Percentiles rank a stretch among this genome's conserved stretches.
Evolutionary conservation across 2,888 invertebrate species (phyloP).

Genomic region (Phlogophora meticulosa): DNA sequence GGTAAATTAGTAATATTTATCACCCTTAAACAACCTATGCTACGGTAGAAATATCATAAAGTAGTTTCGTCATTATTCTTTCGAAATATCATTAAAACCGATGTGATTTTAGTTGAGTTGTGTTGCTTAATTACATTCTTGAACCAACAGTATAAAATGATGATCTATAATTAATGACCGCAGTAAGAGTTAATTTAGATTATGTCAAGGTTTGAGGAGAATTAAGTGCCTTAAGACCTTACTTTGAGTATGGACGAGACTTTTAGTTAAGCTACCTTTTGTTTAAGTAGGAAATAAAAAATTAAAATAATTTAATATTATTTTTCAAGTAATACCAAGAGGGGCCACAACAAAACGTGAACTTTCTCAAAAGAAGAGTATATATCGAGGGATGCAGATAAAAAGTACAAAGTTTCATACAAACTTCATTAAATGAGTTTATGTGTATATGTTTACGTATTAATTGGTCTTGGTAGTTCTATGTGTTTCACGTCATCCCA

Average conservation of each 20-base stretch:
- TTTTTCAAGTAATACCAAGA: constrained; percentile 89
- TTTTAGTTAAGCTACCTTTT: constrained; percentile 15
- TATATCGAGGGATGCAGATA: constrained; percentile 77
- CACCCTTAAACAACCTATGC: constrained; percentile 26
- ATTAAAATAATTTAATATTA: constrained; percentile 77
- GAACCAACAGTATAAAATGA: background rate
- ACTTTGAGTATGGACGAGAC: background rate
- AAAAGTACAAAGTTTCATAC: constrained; percentile 78
- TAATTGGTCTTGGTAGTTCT: constrained; percentile 87
- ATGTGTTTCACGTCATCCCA: constrained; percentile 86
- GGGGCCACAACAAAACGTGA: constrained; percentile 86
- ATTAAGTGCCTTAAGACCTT: constrained; percentile 21
- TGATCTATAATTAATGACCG: background rate
- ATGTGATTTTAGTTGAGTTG: constrained; percentile 1
- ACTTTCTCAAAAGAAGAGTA: constrained; percentile 77
- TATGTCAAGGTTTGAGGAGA: constrained; percentile 2
- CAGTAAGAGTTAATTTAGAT: background rate
- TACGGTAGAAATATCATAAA: constrained; percentile 39
- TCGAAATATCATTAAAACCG: constrained; percentile 1
- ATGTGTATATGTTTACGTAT: constrained; percentile 80
- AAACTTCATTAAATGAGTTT: constrained; percentile 75
- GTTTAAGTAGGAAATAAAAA: constrained; percentile 47
- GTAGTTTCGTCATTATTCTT: constrained; percentile 36
- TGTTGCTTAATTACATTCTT: constrained; percentile 3
- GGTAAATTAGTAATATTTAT: constrained; percentile 28